Conservation (phyloP, 2,888 invertebrate genomes). For the Ctenicera cuprea region DNA sequence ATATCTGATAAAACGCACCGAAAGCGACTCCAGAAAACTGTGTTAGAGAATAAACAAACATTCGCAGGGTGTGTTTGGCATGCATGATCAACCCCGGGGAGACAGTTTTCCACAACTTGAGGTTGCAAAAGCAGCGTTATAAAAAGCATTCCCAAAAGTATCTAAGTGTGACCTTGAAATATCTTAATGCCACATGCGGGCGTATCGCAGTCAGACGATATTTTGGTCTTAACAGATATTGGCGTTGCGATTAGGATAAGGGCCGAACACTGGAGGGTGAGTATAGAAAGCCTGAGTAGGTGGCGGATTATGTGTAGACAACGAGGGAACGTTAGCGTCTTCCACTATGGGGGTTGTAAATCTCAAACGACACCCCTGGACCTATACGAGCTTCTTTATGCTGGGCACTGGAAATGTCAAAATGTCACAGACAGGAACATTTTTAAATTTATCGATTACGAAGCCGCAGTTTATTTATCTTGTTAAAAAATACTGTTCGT, state of each 20-base stretch:
- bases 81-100: conserved; percentile 29
- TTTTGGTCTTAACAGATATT: conserved; percentile 33
- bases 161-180: conserved; percentile 18
- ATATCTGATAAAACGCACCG: conserved; percentile 37
- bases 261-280: conserved; percentile 23
- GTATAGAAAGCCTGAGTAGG: conserved; percentile 16
- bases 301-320: conserved; percentile 29
- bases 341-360: conserved; percentile 34
- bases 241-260: conserved; percentile 36
- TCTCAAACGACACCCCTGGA: conserved; percentile 44
- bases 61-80: conserved; percentile 26
- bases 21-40: conserved; percentile 36
- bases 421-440: conserved; percentile 25
- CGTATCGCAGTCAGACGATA: conserved; percentile 30
- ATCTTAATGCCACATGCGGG: background rate
- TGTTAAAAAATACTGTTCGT: too few relatives aligned
- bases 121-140: conserved; percentile 1
- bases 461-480: background rate
- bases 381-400: conserved; percentile 28
- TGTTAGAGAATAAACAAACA: conserved; percentile 41
- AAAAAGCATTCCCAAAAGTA: background rate
- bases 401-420: conserved; percentile 21
- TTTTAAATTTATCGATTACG: conserved; percentile 4
- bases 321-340: conserved; percentile 23
- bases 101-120: conserved; percentile 18